These are phyloP conservation scores for Merops nubicus DNA, from an alignment of 2,113 vertebrate genomes.

Conservation along the genomic window DNA sequence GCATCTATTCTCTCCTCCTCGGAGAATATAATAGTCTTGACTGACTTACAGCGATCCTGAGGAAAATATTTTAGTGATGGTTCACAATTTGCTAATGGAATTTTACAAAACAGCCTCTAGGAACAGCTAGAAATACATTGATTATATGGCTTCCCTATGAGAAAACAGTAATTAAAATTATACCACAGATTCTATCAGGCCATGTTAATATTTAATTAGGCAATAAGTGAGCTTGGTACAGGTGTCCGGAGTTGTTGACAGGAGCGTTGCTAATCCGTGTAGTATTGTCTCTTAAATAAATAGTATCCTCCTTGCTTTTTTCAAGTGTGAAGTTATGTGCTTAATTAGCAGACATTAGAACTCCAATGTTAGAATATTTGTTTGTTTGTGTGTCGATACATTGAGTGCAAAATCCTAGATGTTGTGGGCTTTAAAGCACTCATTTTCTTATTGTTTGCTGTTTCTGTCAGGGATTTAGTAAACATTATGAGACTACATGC, in stretches of 20 bases:
- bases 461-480: neutral
- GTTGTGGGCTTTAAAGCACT: neutral
- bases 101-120: slow-evolving; percentile 58
- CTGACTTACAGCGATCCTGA: slow-evolving; percentile 37
- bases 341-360: slow-evolving; percentile 25
- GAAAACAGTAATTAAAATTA: slow-evolving; percentile 71
- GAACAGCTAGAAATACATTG: slow-evolving; percentile 65
- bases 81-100: slow-evolving; percentile 40
- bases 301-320: slow-evolving; percentile 32
- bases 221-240: slow-evolving; percentile 51
- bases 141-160: slow-evolving; percentile 62
- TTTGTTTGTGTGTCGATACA: neutral
- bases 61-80: slow-evolving; percentile 50
- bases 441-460: neutral
- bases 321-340: neutral
- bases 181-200: slow-evolving; percentile 64
- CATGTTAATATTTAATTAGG: slow-evolving; percentile 69
- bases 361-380: neutral
- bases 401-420: neutral
- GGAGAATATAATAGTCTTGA: slow-evolving; percentile 8
- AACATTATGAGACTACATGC: neutral
- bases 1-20: neutral
- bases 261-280: slow-evolving; percentile 34
- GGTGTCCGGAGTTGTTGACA: slow-evolving; percentile 43
- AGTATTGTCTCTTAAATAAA: slow-evolving; percentile 38